Base-by-base conservation (phyloP, 2,113 vertebrate species). In the Uropsilus gracilis region DNA sequence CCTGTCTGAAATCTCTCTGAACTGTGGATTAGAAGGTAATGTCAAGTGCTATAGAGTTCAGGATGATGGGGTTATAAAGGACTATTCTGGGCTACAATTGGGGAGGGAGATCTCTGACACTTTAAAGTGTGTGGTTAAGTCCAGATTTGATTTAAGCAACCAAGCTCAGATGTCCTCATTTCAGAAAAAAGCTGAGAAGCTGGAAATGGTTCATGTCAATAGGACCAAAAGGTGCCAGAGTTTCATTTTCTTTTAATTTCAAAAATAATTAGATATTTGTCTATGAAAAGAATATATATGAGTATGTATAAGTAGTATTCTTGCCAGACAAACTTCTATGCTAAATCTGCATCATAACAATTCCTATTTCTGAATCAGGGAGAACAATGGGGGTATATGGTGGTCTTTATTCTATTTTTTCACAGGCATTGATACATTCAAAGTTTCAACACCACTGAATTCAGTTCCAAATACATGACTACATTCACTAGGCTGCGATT, bases 101-200 rank as follows among this genome's bases (percentile, higher is more conserved):
- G 46, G 44, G 22, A 91, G 66, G 57, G 84, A 82, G 63, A 61
- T 34, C 44, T 42, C 53, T 80, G 11, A 55, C 71, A 80, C 73
- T 81, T 86, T 16, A 30, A 32, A 71, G 37, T 13, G 28, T 55
- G 46, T 72, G 48, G 68, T 16, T 46, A 48, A 89, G 82, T 89
- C 68, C 73, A 94, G 78, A 86, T 26, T 53, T 44, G 50, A 81
- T 61, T 76, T 32, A 77, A 86, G 78, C 46, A 61, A 71, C 28
- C 16, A 32, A 69, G 57, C 44, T 57, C 46, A 18, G 76, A 85
- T 96, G 85, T 34, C 63, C 85, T 95, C 81, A 24, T 94, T 96
- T 97, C 55, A 84, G 68, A 94, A 94, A 90, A 75, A 80, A 93
- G 76, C 11, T 82, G 32, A 92, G 63, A 75, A 83, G 61, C 53